These are phyloP conservation scores for Pollenia amentaria DNA, from an alignment of 2,888 invertebrate genomes.

Conservation along the genomic window DNA sequence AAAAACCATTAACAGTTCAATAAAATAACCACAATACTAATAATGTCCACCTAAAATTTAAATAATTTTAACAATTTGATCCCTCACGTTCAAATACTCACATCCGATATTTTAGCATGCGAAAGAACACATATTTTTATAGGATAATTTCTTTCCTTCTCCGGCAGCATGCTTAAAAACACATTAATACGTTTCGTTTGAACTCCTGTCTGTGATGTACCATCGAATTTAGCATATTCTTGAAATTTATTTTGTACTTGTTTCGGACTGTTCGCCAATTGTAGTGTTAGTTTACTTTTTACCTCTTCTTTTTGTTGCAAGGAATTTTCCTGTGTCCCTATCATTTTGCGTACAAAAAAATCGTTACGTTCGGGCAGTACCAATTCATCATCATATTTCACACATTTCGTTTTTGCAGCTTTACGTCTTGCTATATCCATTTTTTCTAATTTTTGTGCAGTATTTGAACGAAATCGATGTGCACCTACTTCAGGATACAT, in stretches of 20 bases:
- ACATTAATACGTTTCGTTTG: conserved; percentile 94
- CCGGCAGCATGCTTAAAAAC: conserved; percentile 94
- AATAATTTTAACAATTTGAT: neutral
- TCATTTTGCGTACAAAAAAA: conserved; percentile 79
- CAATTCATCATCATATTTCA: conserved; percentile 82
- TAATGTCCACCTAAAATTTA: neutral
- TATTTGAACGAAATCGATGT: conserved; percentile 92
- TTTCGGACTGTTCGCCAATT: conserved; percentile 90
- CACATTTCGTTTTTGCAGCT: conserved; percentile 89
- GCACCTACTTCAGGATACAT: conserved; percentile 88
- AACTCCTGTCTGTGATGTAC: conserved; percentile 91
- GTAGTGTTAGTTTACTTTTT: conserved; percentile 89
- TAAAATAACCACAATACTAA: too few species aligned
- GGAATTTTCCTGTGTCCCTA: conserved; percentile 46
- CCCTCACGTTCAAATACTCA: conserved; percentile 41
- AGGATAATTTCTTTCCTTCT: conserved; percentile 93
- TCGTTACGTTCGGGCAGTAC: conserved; percentile 79
- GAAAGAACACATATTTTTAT: conserved; percentile 92
- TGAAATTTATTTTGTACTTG: conserved; percentile 94
- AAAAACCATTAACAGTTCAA: too few species aligned
- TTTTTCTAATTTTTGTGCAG: conserved; percentile 94
- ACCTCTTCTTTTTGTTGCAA: conserved; percentile 63
- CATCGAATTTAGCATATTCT: conserved; percentile 96
- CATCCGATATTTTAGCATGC: conserved; percentile 93
- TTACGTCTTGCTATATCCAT: conserved; percentile 93